These are phyloP conservation scores for Bombus breviceps DNA, from an alignment of 1,140 invertebrate species.

Conservation along the genomic window DNA sequence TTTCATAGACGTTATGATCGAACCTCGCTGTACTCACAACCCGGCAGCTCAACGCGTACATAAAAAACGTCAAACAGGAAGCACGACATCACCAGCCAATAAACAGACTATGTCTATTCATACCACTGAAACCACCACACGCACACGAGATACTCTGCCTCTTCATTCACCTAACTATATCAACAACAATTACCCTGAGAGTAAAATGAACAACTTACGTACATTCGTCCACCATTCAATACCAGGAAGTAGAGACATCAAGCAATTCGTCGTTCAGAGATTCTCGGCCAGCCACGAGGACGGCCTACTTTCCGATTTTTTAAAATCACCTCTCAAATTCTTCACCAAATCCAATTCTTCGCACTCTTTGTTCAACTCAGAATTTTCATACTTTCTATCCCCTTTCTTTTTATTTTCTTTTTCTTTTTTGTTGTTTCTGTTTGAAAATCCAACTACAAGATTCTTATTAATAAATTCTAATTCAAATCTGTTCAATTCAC, in stretches of 20 bases:
- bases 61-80: not conserved
- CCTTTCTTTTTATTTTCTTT: not conserved
- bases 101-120: conserved; percentile 10
- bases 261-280: not conserved
- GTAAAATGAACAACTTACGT: conserved; percentile 31
- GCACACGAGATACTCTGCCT: not conserved
- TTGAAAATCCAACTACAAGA: not conserved
- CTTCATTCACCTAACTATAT: conserved; percentile 24
- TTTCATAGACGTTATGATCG: too few species aligned
- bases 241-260: conserved; percentile 6
- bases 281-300: not conserved
- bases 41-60: not conserved
- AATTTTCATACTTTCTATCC: not conserved
- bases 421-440: too few species aligned
- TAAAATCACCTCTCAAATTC: not conserved
- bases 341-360: too few species aligned
- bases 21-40: not conserved
- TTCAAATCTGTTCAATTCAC: not conserved
- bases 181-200: conserved; percentile 22
- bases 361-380: not conserved
- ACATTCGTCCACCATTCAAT: conserved; percentile 27
- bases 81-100: conserved; percentile 10
- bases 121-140: not conserved
- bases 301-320: conserved; percentile 1
- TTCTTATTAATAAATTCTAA: too few species aligned